Conservation (phyloP, 2,888 invertebrate species). For the Caenorhabditis virilis region DNA sequence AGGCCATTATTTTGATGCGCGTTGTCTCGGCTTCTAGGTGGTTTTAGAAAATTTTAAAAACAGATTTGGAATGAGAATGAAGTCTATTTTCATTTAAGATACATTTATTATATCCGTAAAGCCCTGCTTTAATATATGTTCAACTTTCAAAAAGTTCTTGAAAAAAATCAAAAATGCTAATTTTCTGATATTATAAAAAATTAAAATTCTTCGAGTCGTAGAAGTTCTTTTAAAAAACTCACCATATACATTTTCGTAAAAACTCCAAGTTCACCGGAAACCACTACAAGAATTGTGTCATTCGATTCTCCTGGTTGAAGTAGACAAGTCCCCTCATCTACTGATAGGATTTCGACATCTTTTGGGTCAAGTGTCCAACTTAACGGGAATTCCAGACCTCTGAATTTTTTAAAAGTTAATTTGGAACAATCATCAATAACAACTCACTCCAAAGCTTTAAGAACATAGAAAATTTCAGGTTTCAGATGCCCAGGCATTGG, state of each 20-base stretch:
- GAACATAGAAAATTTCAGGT: constrained; percentile 33
- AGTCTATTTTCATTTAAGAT: too few relatives aligned
- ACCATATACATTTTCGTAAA: constrained; percentile 12
- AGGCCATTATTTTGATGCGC: neutral
- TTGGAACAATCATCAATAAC: neutral
- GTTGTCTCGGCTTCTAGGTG: too few relatives aligned
- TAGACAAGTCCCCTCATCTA: constrained; percentile 8
- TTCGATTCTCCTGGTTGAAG: constrained; percentile 20
- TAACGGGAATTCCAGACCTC: constrained; percentile 25
- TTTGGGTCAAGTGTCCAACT: constrained; percentile 24
- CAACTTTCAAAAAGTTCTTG: neutral
- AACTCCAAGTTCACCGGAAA: constrained; percentile 26
- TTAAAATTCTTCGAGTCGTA: neutral
- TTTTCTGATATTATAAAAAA: neutral
- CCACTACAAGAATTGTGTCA: constrained; percentile 26
- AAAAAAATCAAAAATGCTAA: constrained; percentile 4
- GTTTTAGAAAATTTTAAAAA: too few relatives aligned
- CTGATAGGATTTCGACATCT: constrained; percentile 25
- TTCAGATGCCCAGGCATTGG: constrained; percentile 22
- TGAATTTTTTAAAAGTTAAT: neutral
- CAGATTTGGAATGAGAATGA: too few relatives aligned
- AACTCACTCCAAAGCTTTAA: constrained; percentile 24
- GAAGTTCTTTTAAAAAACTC: too few relatives aligned
- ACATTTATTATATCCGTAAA: too few relatives aligned
- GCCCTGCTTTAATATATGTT: too few relatives aligned